Base-by-base conservation (phyloP, 2,113 vertebrate genomes). In the Aldabrachelys gigantea region DNA sequence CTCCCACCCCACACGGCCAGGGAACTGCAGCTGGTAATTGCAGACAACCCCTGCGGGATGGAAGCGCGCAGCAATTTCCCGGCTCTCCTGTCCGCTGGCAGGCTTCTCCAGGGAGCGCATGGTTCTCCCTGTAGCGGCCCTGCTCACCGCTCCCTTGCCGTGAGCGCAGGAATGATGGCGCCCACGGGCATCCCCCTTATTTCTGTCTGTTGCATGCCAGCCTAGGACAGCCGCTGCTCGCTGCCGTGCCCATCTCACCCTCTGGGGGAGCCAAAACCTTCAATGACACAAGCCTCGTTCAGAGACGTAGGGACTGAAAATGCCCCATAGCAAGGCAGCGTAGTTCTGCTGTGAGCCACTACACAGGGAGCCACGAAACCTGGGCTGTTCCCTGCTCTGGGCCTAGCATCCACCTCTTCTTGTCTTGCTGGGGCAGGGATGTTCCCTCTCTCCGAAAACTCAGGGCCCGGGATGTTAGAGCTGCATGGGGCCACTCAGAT, bases 141-240 rank as follows among this genome's bases (percentile, higher is more conserved):
- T 95, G 82, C 84, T 87, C 91, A 88, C 81, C 57, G 41, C 1
- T 62, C 76, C 84, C 80, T 93, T 80, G 80, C 92, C 62, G 49
- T 17, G 82, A 84, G 87, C 94, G n/a, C 10, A 84, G 88, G 85
- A 95, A 92, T 82, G 95, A 88, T 93, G 89, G 81, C 50, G 87
- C 10, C 89, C 41, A 56, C 56, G 50, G 87, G 91, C 35, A 78
- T 75, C 93, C 83, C n/a, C 44, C 87, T 80, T 62, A 50, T 95
- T 96, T 93, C 84, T 91, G 88, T 21, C 35, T 35, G 50, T 4
- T 6, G 83, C 44, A 82, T 86, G 79, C 91, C 85, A 92, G 83
- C 84, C 80, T 86, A 80, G 57, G 88, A 94, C 91, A 52, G 93
- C 78, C 62, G 86, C 76, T 90, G 83, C 85, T 95, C 52, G 87